Base-by-base conservation (phyloP, 1,140 invertebrate genomes). In the Eubasilissa regina region DNA sequence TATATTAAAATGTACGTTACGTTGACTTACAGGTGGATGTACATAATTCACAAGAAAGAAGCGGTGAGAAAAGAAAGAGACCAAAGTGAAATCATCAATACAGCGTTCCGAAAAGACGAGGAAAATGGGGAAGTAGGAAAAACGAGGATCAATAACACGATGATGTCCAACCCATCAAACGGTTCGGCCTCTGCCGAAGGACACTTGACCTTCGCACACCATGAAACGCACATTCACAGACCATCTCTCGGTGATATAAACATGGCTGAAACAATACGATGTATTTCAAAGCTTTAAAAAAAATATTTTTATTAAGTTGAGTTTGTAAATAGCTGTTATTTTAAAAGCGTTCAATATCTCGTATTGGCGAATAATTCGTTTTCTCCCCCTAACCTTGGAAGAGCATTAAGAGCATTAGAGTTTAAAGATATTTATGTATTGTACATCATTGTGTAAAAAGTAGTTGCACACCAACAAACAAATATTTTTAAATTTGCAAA, bases 41-140 rank as follows among this genome's bases (percentile, higher is more conserved):
- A 92, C 84, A 86, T 86, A 25, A 89, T 91, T 75, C 89, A 91
- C 73, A 88, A 85, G 79, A 88, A 88, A 83, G 89, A 90, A 53
- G 82, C 80, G n/a, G 83, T 81, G 80, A 62, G 83, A 75, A 80
- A 83, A 45, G 53, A 80, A 17, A 44, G 56, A 35, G 56, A 77
- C 15, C 72, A 77, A 25, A 51, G 53, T 10, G 82, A 79, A n/a
- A 64, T 77, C 3, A 70, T 80, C 15, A 83, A 83, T 48, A 72
- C 77, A 8, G 80, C 73, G 11, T 83, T 83, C 80, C 79, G 81
- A 62, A 83, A 72, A 17, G 82, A 81, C 19, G 82, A 83, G 47
- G 81, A 81, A 11, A 75, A 77, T 13, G 13, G 47, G 4, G 56
- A 58, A 13, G 8, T 43, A 0, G 68, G 60, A 56, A 80, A 83